phyloP scores from a whole-genome alignment of 2,888 invertebrate genomes.

The Cosmia trapezina region DNA sequence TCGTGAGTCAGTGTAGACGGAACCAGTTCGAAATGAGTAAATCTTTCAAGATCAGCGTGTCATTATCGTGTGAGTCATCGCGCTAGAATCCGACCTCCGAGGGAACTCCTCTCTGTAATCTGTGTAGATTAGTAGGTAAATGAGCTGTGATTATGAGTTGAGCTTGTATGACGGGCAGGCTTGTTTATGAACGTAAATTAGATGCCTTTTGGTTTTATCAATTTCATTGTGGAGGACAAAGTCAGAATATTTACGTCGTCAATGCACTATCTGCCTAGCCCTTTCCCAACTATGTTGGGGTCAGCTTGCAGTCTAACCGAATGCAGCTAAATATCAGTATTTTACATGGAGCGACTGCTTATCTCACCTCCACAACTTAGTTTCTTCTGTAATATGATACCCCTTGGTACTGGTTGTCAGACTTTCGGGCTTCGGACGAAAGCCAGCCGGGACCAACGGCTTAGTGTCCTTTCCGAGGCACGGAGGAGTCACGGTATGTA shows the following conservation, averaged over 20 bases:
- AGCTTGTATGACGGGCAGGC: not conserved
- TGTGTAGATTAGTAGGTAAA: slow-evolving; percentile 60
- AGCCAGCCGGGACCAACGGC: too few relatives aligned
- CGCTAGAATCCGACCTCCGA: slow-evolving; percentile 75
- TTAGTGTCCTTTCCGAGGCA: too few relatives aligned
- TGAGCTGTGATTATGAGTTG: slow-evolving; percentile 34
- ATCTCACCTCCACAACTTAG: too few relatives aligned
- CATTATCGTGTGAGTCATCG: slow-evolving; percentile 79
- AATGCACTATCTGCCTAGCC: not conserved
- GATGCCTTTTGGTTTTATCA: not conserved
- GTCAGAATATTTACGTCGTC: not conserved
- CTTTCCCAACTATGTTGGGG: too few relatives aligned
- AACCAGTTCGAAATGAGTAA: slow-evolving; percentile 72
- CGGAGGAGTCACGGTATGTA: too few relatives aligned
- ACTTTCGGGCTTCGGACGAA: too few relatives aligned
- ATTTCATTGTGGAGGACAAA: not conserved
- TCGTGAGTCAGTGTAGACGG: slow-evolving; percentile 69
- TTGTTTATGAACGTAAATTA: slow-evolving; percentile 5
- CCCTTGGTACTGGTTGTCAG: too few relatives aligned
- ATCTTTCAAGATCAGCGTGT: slow-evolving; percentile 72
- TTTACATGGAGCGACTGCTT: too few relatives aligned
- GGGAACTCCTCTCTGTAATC: slow-evolving; percentile 74
- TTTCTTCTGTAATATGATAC: too few relatives aligned
- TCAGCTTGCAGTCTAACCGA: too few relatives aligned
- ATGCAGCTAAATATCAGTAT: too few relatives aligned